phyloP scores from a whole-genome alignment of 2,113 vertebrate species.

The Pelecanus crispus region DNA sequence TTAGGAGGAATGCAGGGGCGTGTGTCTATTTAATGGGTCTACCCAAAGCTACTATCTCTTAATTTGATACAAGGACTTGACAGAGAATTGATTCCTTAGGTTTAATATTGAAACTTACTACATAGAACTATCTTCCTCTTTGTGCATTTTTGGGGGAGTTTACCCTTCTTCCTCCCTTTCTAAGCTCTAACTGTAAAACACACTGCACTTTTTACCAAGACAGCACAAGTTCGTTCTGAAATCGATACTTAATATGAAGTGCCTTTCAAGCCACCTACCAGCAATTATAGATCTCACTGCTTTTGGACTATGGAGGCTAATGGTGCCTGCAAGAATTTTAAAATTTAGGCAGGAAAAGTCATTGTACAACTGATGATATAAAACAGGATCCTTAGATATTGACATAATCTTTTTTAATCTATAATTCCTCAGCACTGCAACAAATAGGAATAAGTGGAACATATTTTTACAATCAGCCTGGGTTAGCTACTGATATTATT shows the following conservation, averaged over 20 bases:
- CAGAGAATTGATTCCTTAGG: not conserved
- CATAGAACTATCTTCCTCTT: not conserved
- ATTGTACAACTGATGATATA: not conserved
- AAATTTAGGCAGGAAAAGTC: not conserved
- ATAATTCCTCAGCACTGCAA: slow-evolving; percentile 24
- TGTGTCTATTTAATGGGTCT: not conserved
- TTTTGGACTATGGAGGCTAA: not conserved
- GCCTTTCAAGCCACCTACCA: not conserved
- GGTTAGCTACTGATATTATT: slow-evolving; percentile 41
- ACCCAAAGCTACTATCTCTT: not conserved
- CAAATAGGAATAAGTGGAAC: slow-evolving; percentile 10
- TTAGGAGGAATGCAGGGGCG: fast-evolving
- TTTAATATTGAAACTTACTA: not conserved
- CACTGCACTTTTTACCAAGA: not conserved
- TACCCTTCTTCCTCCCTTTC: not conserved
- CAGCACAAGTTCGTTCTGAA: not conserved
- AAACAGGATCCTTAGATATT: not conserved
- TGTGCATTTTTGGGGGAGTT: not conserved
- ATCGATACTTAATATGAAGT: not conserved
- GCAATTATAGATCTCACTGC: not conserved
- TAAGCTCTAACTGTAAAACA: not conserved
- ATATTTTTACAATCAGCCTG: slow-evolving; percentile 21
- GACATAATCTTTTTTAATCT: not conserved
- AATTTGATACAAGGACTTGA: not conserved
- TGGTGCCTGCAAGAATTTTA: not conserved